These are phyloP conservation scores for Melanerpes formicivorus DNA, from an alignment of 2,113 vertebrate species.

Conservation along the genomic window DNA sequence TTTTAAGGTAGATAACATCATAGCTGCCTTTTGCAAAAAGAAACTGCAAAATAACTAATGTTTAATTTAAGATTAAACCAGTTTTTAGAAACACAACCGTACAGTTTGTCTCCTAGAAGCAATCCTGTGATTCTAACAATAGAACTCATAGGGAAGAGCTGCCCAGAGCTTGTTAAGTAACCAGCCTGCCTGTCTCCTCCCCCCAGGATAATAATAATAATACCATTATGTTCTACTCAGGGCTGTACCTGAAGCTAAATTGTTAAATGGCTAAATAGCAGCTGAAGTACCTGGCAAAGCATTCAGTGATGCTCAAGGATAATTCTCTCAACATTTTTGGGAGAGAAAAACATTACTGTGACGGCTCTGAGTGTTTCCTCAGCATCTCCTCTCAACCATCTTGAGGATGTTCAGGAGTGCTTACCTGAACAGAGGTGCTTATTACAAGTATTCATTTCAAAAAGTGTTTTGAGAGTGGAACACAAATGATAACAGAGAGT, in stretches of 20 bases:
- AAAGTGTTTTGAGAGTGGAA: conserved; percentile 17
- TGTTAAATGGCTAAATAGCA: not conserved
- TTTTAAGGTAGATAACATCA: not conserved
- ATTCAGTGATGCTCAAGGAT: conserved; percentile 9
- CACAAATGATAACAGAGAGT: conserved; percentile 27
- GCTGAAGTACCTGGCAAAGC: not conserved
- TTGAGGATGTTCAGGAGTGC: conserved; percentile 49
- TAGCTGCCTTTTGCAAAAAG: not conserved
- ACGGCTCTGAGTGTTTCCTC: conserved; percentile 7
- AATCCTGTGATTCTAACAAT: conserved; percentile 14
- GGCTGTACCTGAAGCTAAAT: not conserved
- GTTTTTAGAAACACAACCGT: not conserved
- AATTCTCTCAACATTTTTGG: not conserved
- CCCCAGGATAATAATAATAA: not conserved
- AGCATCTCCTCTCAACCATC: conserved; percentile 4
- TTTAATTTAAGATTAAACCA: not conserved
- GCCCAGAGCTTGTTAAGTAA: not conserved
- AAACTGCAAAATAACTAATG: not conserved
- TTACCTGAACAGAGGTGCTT: conserved; percentile 48
- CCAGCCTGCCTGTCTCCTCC: not conserved
- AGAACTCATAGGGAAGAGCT: not conserved
- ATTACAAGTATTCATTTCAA: conserved; percentile 34
- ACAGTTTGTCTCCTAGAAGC: not conserved
- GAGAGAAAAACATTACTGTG: not conserved
- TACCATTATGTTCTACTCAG: not conserved